These are phyloP conservation scores for Xylota segnis DNA, from an alignment of 2,888 invertebrate species.

Conservation along the genomic window DNA sequence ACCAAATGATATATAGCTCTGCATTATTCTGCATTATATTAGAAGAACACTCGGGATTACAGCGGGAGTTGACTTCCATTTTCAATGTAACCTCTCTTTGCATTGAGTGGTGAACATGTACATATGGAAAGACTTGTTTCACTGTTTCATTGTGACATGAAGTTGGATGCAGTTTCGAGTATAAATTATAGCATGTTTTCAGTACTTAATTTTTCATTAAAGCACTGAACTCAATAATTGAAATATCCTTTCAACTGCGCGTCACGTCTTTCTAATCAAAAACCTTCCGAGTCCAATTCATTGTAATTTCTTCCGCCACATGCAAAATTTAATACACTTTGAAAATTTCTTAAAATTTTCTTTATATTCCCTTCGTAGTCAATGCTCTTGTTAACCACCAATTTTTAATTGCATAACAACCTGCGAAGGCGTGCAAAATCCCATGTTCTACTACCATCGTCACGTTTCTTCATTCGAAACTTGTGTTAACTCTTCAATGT, in stretches of 20 bases:
- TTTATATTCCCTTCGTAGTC: neutral
- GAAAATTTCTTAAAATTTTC: neutral
- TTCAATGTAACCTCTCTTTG: neutral
- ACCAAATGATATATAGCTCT: neutral
- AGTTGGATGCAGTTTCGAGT: no score
- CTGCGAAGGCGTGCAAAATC: slow-evolving; percentile 20
- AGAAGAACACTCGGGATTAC: neutral
- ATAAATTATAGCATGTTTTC: no score
- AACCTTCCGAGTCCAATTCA: neutral
- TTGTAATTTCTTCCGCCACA: neutral
- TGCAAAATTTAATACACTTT: neutral
- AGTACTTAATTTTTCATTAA: no score
- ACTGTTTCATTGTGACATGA: no score
- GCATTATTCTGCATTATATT: neutral
- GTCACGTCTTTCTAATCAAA: neutral
- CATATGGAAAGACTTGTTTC: no score
- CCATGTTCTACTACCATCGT: neutral
- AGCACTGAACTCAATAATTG: no score
- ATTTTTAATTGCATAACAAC: slow-evolving; percentile 34
- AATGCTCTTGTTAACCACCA: neutral
- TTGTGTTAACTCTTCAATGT: slow-evolving; percentile 1
- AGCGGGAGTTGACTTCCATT: neutral
- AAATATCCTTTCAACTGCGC: no score
- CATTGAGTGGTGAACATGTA: no score
- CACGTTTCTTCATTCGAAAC: neutral